A percentile compares a stretch with the other conserved stretches of the same genome.
These are phyloP conservation scores for Phalacrocorax aristotelis DNA, from an alignment of 2,113 vertebrate species.

Conservation along the genomic window DNA sequence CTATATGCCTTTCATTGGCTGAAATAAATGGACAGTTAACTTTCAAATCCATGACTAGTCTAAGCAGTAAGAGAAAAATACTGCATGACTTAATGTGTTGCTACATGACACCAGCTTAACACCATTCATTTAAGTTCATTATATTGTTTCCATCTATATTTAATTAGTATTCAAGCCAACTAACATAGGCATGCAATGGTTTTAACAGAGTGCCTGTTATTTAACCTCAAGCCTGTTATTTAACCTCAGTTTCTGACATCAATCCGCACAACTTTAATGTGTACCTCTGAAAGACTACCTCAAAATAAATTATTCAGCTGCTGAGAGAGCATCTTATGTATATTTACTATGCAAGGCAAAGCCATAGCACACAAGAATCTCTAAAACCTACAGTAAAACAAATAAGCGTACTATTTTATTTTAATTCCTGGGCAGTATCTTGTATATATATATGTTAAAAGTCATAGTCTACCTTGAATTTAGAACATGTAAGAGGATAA, in stretches of 20 bases:
- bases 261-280: conserved; percentile 66
- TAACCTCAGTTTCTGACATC: conserved; percentile 70
- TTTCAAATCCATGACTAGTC: background rate
- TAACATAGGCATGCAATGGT: conserved; percentile 35
- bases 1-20: background rate
- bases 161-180: conserved; percentile 54
- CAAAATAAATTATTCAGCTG: conserved; percentile 67
- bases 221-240: conserved; percentile 67
- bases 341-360: conserved; percentile 32
- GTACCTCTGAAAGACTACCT: conserved; percentile 62
- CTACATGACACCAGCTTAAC: conserved; percentile 20
- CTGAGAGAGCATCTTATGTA: conserved; percentile 23
- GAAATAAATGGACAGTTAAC: background rate
- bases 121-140: conserved; percentile 47
- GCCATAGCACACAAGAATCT: background rate
- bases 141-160: conserved; percentile 68
- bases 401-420: background rate
- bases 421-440: background rate
- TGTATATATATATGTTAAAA: background rate
- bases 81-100: background rate
- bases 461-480: background rate
- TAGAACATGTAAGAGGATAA: background rate
- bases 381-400: background rate
- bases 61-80: background rate
- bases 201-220: conserved; percentile 58